Evolutionary conservation across 2,113 vertebrate species (phyloP), one percentile per base, ranked within the genome.

Genomic region (Leuciscus idus): DNA sequence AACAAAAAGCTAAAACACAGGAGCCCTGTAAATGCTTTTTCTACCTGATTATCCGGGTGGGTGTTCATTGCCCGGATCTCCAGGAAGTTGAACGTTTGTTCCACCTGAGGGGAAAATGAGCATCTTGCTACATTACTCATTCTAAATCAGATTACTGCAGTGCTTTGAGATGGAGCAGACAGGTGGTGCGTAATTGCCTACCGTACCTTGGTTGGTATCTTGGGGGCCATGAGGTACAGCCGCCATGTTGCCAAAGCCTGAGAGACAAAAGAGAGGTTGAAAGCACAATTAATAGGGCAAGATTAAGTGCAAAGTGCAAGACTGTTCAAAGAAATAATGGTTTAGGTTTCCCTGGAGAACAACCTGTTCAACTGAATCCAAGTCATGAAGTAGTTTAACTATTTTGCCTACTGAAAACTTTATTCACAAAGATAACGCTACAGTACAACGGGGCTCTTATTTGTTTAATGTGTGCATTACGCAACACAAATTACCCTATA

Each of bases 141-240:
- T 21, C 50, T 21, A 12, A 52, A 36, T 33, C 2, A 43, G 62
- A 82, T 64, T 61, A 43, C 52, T 15, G 12, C 82, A 57, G 66
- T 73, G 82, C 10, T 39, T 61, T 43, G 33, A 43, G 48, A 77
- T 28, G 23, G 48, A 33, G 26, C 59, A 82, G 23, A 43, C 26
- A 30, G 59, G 13, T 33, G 50, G 48, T 46, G 23, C 28, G 19
- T 72, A 46, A 43, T 43, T 61, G 55, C 19, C 43, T 83, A 77
- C 59, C 19, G n/a, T 39, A 97, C 96, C 96, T 97, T 97, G 90
- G 96, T 95, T 88, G 96, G 96, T 84, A 97, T 92, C 93, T 96
- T 97, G 91, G 96, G 93, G 91, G 95, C 92, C 83, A 97, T 96
- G 83, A 97, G 92, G 93, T 97, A 96, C 88, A 97, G 95, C 87